phyloP scores from a whole-genome alignment of 2,888 invertebrate genomes.

The Schrankia costaestrigalis region DNA sequence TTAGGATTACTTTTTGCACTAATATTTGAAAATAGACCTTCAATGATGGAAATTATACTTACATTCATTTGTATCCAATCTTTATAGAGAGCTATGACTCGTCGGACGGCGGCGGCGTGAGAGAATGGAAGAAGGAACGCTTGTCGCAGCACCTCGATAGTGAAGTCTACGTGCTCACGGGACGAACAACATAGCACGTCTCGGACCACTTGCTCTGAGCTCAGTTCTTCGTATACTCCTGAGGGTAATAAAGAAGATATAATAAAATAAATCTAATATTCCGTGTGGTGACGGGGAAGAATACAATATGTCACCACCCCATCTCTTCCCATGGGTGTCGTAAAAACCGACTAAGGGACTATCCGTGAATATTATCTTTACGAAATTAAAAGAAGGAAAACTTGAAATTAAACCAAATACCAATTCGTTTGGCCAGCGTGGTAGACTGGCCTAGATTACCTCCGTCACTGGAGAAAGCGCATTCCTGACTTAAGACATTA shows the following conservation, averaged over 20 bases:
- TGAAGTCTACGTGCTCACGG: constrained; percentile 95
- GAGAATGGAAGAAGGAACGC: constrained; percentile 94
- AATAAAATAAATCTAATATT: neutral
- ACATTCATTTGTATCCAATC: constrained; percentile 96
- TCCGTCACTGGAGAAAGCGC: too few species aligned
- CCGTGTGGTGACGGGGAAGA: neutral
- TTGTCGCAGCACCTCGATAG: constrained; percentile 96
- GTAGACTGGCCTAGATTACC: too few species aligned
- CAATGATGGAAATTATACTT: constrained; percentile 32
- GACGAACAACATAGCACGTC: constrained; percentile 92
- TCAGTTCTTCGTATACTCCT: constrained; percentile 64
- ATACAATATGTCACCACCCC: too few species aligned
- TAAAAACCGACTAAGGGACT: too few species aligned
- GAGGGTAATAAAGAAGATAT: constrained; percentile 11
- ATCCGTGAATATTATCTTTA: too few species aligned
- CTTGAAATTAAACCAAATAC: too few species aligned
- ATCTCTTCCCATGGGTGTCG: too few species aligned
- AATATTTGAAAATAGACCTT: neutral
- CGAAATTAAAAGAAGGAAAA: too few species aligned
- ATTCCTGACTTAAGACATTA: too few species aligned
- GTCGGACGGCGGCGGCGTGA: constrained; percentile 92
- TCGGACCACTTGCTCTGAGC: constrained; percentile 86
- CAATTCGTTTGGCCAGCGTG: too few species aligned
- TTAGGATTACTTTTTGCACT: neutral
- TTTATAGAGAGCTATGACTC: constrained; percentile 95